A percentile compares a stretch with the other conserved stretches of the same genome.
phyloP scores from a whole-genome alignment of 2,113 vertebrate species.

The Pontoporia blainvillei region DNA sequence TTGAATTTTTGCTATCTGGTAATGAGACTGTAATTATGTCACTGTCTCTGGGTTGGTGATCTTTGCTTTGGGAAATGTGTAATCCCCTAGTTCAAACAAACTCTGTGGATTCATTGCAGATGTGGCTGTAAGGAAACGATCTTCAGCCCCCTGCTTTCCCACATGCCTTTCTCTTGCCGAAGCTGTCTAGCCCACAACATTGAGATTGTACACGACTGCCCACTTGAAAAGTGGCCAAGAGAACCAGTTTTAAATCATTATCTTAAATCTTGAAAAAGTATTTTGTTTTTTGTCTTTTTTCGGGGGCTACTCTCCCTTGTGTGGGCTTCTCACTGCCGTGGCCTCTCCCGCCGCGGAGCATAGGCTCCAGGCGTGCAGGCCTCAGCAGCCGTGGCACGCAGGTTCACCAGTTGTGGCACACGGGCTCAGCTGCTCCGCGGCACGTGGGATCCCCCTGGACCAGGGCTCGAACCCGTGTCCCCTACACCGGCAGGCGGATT shows the following conservation, averaged over 20 bases:
- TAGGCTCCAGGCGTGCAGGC: too few species aligned
- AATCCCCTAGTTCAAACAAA: not conserved
- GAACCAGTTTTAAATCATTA: not conserved
- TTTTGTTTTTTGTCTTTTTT: not conserved
- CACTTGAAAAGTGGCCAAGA: not conserved
- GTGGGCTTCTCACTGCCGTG: too few species aligned
- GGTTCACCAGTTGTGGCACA: too few species aligned
- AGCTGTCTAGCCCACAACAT: not conserved
- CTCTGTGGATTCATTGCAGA: not conserved
- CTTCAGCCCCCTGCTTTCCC: not conserved
- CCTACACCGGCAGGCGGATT: too few species aligned
- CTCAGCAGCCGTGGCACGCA: too few species aligned
- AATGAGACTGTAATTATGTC: not conserved
- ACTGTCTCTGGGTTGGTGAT: not conserved
- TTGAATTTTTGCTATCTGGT: not conserved
- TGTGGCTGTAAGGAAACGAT: not conserved
- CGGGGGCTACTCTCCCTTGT: too few species aligned
- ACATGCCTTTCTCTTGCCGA: not conserved
- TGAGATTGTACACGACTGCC: not conserved
- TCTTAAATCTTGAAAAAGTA: not conserved
- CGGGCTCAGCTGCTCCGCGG: too few species aligned
- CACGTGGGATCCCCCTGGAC: too few species aligned
- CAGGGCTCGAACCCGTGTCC: too few species aligned
- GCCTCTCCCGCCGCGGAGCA: too few species aligned
- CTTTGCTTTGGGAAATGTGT: conserved; percentile 23